Percentiles rank a stretch among this genome's conserved stretches.
These are phyloP conservation scores for Leucania comma DNA, from an alignment of 2,888 invertebrate species.

Conservation along the genomic window DNA sequence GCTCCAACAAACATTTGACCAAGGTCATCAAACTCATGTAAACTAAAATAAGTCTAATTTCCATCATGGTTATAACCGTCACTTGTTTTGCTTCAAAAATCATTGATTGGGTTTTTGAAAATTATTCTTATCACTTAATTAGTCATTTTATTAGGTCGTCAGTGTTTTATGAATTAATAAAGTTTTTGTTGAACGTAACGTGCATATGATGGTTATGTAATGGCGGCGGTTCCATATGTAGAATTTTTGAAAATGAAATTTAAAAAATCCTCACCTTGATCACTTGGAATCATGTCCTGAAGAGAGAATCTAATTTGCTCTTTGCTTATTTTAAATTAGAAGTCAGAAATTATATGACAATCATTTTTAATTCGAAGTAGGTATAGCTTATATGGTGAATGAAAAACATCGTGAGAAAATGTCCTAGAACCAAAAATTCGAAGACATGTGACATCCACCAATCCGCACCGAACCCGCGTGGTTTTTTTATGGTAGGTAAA, in stretches of 20 bases:
- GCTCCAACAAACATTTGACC: background rate
- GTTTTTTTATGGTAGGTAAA: too few relatives aligned
- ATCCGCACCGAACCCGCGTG: too few relatives aligned
- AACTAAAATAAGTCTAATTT: constrained; percentile 1
- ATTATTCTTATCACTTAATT: constrained; percentile 42
- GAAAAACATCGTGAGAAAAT: too few relatives aligned
- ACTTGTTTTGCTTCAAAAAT: background rate
- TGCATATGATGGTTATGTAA: background rate
- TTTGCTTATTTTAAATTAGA: too few relatives aligned
- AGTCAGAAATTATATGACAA: too few relatives aligned
- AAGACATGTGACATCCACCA: too few relatives aligned
- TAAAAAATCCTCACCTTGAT: background rate
- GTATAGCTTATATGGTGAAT: too few relatives aligned
- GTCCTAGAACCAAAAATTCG: too few relatives aligned
- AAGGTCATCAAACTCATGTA: background rate
- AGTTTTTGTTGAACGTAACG: background rate
- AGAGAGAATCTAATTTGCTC: too few relatives aligned
- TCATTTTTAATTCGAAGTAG: too few relatives aligned
- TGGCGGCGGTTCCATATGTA: background rate
- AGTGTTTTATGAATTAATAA: constrained; percentile 25
- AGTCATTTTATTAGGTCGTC: constrained; percentile 11
- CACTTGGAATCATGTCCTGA: too few relatives aligned
- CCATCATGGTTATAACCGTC: background rate
- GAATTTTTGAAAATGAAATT: background rate
- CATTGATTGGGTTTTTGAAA: background rate